These are phyloP conservation scores for Cantharis flavilabris DNA, from an alignment of 2,888 invertebrate genomes.

Conservation along the genomic window DNA sequence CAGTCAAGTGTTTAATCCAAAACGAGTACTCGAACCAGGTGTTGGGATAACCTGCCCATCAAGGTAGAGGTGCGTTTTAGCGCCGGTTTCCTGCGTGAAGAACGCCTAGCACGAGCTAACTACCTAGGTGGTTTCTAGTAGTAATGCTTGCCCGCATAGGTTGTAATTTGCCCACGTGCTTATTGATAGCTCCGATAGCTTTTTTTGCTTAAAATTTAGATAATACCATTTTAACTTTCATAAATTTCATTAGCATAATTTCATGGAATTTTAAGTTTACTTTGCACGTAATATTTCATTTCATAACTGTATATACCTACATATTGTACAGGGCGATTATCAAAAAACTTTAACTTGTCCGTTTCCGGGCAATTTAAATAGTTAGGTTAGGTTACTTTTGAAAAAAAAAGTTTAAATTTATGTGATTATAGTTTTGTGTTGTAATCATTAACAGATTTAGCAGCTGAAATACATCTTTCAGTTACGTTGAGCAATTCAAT, in stretches of 20 bases:
- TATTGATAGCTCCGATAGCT: background rate
- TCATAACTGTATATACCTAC: background rate
- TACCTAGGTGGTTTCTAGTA: background rate
- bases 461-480: background rate
- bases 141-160: constrained; percentile 5
- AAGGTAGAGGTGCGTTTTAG: background rate
- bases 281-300: background rate
- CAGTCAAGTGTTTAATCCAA: background rate
- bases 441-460: background rate
- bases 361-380: no score
- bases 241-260: background rate
- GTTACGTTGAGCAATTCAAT: constrained; percentile 20
- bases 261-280: background rate
- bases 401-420: background rate
- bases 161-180: constrained; percentile 11
- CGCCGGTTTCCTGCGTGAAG: constrained; percentile 6
- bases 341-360: no score
- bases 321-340: background rate
- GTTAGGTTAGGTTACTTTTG: no score
- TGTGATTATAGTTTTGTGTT: background rate
- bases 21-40: constrained; percentile 24
- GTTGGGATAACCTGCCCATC: constrained; percentile 13
- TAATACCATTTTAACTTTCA: background rate
- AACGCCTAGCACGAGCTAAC: constrained; percentile 13
- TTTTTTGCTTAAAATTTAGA: background rate